Percentiles rank a stretch among this genome's conserved stretches.
Conservation (phyloP, 2,113 vertebrate genomes). For the Hemiscyllium ocellatum region DNA sequence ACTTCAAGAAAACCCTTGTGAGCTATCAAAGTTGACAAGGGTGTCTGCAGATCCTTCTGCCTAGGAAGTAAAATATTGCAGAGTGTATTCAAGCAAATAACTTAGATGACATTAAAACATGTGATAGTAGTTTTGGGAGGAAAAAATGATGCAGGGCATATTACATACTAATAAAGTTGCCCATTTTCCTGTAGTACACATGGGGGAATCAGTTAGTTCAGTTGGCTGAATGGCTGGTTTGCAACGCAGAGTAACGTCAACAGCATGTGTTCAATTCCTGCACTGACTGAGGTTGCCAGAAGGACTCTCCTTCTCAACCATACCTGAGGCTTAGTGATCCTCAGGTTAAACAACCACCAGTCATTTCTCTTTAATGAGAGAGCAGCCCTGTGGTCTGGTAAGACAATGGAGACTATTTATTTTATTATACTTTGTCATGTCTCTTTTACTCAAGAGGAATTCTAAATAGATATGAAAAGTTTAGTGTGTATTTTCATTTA, state of each 20-base stretch:
- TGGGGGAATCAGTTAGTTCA: too few species aligned
- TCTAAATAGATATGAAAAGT: neutral
- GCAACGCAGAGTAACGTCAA: too few species aligned
- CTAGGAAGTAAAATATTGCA: neutral
- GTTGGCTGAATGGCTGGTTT: too few species aligned
- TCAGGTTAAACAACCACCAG: too few species aligned
- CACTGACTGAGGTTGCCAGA: too few species aligned
- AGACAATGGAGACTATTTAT: too few species aligned
- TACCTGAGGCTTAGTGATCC: too few species aligned
- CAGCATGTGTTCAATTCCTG: too few species aligned
- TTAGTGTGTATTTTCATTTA: neutral
- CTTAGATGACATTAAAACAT: neutral
- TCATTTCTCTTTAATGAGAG: too few species aligned
- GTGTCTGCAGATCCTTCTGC: neutral
- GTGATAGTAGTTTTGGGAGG: neutral
- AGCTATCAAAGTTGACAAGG: neutral
- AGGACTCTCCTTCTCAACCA: too few species aligned
- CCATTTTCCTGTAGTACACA: neutral
- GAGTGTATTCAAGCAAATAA: neutral
- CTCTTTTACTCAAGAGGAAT: neutral
- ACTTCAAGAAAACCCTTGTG: neutral
- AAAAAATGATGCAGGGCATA: neutral
- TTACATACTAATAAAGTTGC: neutral
- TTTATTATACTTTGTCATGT: neutral
- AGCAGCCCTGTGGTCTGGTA: too few species aligned